These are phyloP conservation scores for Aspiorhynchus laticeps DNA, from an alignment of 2,113 vertebrate genomes.

Conservation along the genomic window DNA sequence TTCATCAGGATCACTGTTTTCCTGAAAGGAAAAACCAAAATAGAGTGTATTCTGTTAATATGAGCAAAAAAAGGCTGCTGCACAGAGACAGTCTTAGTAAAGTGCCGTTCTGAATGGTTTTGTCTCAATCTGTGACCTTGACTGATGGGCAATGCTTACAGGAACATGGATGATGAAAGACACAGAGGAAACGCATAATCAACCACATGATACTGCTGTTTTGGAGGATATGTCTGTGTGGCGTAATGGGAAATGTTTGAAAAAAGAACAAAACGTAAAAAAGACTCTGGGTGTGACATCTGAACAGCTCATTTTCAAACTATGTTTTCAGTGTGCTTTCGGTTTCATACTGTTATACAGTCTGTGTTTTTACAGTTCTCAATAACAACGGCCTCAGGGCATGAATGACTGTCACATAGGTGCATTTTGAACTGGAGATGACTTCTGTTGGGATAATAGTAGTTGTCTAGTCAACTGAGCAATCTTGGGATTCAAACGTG, in stretches of 20 bases:
- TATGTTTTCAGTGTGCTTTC: slow-evolving; percentile 2
- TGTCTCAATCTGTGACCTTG: neutral
- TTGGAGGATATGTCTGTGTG: neutral
- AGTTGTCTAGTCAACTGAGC: neutral
- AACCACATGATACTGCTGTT: neutral
- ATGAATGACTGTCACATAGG: neutral
- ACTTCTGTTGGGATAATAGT: neutral
- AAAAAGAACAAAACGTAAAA: neutral
- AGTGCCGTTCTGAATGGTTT: neutral
- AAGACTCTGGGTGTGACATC: slow-evolving; percentile 14
- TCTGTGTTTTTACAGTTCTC: neutral
- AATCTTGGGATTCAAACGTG: neutral
- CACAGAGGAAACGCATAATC: slow-evolving; percentile 16
- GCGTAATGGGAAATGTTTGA: neutral
- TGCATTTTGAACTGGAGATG: neutral
- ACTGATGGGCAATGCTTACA: neutral
- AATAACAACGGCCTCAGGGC: neutral
- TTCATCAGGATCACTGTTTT: slow-evolving; percentile 88
- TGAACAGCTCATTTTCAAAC: slow-evolving; percentile 32
- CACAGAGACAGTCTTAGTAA: neutral
- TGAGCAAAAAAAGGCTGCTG: neutral
- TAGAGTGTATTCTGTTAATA: slow-evolving; percentile 14
- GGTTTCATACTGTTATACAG: slow-evolving; percentile 17
- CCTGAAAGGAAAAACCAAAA: slow-evolving; percentile 69
- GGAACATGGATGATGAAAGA: slow-evolving; percentile 5